Percentiles rank a stretch among this genome's conserved stretches.
Evolutionary conservation across 1,140 invertebrate genomes (phyloP).

Genomic region (Popillia japonica): DNA sequence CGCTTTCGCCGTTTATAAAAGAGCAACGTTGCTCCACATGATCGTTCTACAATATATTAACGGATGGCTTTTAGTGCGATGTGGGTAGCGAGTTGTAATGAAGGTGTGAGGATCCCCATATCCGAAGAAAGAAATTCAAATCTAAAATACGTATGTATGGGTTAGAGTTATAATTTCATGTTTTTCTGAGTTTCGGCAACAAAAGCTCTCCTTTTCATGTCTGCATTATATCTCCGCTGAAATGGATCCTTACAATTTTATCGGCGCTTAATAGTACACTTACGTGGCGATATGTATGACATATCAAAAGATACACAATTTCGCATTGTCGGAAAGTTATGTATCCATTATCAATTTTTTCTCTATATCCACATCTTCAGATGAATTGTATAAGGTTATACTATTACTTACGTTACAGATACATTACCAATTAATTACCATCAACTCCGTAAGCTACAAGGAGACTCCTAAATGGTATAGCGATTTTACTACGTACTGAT

Average conservation of each 20-base stretch:
- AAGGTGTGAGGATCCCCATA: not conserved
- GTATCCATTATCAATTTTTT: not conserved
- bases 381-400: not conserved
- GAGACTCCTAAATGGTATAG: too few relatives aligned
- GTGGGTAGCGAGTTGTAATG: not conserved
- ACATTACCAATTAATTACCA: too few relatives aligned
- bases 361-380: not conserved
- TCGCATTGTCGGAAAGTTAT: not conserved
- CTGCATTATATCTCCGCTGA: not conserved
- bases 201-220: not conserved
- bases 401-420: too few relatives aligned
- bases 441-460: too few relatives aligned
- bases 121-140: not conserved
- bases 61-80: slow-evolving; percentile 2
- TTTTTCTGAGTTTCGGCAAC: not conserved
- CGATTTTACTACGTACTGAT: too few relatives aligned
- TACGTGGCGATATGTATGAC: not conserved
- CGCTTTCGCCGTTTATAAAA: slow-evolving; percentile 24
- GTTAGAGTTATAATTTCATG: not conserved
- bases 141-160: not conserved
- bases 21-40: not conserved
- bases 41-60: slow-evolving; percentile 8
- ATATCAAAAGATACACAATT: not conserved
- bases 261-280: not conserved
- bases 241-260: not conserved